Evolutionary conservation across 2,888 invertebrate species (phyloP), one percentile per base, ranked within the genome.

Genomic region (Melikaiella ostensackeni): DNA sequence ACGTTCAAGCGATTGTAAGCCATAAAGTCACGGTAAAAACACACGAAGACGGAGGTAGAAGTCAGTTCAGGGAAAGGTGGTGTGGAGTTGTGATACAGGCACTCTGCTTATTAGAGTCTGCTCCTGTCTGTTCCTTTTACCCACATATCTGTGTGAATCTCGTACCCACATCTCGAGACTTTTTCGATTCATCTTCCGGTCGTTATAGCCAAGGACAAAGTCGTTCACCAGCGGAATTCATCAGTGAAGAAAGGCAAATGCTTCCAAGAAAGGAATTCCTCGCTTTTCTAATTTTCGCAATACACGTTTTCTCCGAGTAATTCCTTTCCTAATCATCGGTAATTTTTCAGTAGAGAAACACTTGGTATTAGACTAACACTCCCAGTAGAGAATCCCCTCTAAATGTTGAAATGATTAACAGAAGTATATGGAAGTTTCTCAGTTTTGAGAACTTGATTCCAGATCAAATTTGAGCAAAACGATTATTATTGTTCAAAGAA

Each of bases 1-100:
- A 84, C 81, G 82, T 83, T 73, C 75, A 66, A 77, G 78, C 82
- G 80, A 85, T 86, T 85, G 84, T 79, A 79, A 84, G 83, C 81
- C 81, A 86, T 85, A 85, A 86, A 86, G 81, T 83, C 75, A 30
- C n/a, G 46, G 63, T 50, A 84, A 83, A 86, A 85, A 83, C 75
- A 55, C 75, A 73, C 76, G 77, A 76, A 70, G 75, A 79, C 80
- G 77, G 79, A 78, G 78, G 79, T 77, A 81, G 70, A 50, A 79
- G 76, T 79, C 74, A 66, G 76, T 79, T 80, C 78, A 66, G 76
- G 78, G 75, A 78, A 79, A 81, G 77, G 77, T 75, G 76, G 50
- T 77, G 66, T 77, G 46, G 33, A 76, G 59, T 77, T 50, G 77
- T 63, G 62, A 70, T 46, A 46, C 61, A 42, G 50, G 76, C 64